Evolutionary conservation across 2,888 invertebrate genomes (phyloP), one percentile per base, ranked within the genome.

Genomic region (Spilarctia lutea): DNA sequence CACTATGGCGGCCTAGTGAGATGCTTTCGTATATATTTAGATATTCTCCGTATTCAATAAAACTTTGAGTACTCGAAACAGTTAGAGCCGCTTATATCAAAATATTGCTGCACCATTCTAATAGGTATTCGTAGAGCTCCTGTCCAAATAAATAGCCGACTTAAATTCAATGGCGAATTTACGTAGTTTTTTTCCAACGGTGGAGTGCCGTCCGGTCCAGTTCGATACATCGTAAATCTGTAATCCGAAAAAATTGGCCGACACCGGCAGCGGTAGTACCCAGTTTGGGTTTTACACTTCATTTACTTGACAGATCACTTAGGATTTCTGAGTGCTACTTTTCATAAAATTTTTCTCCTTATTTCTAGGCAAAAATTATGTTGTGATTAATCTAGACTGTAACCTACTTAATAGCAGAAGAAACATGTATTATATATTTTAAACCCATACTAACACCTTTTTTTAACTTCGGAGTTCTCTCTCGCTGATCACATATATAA

Each of bases 211-310:
- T 87, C 89, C 86, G 83, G 84, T 84, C 78, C 80, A 76, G 81
- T 82, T 83, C 88, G 88, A 90, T 91, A 90, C 86, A 85, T 89
- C 88, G 89, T 91, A 90, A 91, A 91, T 90, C 89, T 87, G 86
- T 92, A 93, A 93, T 93, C 92, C 91, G 88, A 84, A 93, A 91
- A 93, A 93, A 93, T 93, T 92, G 93, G 88, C 80, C 79, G 76
- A 76, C 78, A 71, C 76, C 75, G 72, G 74, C 72, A 75, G 75
- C 78, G 77, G 77, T 72, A 76, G 77, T 79, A 80, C 81, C 71
- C 81, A 79, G 75, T 78, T 83, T 87, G 80, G 85, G 87, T 89
- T 90, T 87, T 89, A 89, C 90, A 91, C 90, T 89, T 91, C 89
- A 91, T 91, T 92, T 89, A 85, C 80, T 91, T 91, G 90, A 91